phyloP scores from a whole-genome alignment of 1,140 invertebrate species.

The Sycophaga agraensis region DNA sequence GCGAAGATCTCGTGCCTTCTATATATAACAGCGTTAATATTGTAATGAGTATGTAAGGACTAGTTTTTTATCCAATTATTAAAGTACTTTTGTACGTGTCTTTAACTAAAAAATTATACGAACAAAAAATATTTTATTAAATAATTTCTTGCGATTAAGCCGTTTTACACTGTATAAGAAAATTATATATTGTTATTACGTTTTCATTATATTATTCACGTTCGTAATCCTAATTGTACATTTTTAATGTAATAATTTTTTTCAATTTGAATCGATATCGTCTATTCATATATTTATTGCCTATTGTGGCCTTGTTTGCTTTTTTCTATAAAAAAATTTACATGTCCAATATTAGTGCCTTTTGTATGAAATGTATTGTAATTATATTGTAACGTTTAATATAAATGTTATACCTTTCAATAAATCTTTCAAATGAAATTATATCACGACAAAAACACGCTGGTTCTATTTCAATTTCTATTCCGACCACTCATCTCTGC shows the following conservation, averaged over 20 bases:
- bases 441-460: no score
- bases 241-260: background rate
- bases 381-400: constrained; percentile 14
- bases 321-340: constrained; percentile 1
- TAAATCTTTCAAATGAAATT: no score
- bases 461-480: no score
- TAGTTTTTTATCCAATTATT: background rate
- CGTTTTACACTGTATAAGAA: no score
- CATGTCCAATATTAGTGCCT: no score
- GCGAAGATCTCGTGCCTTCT: background rate
- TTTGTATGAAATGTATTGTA: constrained; percentile 7
- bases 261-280: background rate
- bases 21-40: constrained; percentile 2
- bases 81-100: constrained; percentile 16
- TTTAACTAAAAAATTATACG: background rate
- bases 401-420: constrained; percentile 8
- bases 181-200: no score
- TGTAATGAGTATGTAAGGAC: background rate
- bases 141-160: no score
- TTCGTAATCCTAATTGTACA: background rate
- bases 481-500: no score
- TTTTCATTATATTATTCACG: no score
- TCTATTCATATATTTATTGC: background rate
- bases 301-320: background rate
- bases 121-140: background rate